Evolutionary conservation across 92 coral and sea anemone species (phyloP).

Genomic region (Zoanthus sansibaricus): DNA sequence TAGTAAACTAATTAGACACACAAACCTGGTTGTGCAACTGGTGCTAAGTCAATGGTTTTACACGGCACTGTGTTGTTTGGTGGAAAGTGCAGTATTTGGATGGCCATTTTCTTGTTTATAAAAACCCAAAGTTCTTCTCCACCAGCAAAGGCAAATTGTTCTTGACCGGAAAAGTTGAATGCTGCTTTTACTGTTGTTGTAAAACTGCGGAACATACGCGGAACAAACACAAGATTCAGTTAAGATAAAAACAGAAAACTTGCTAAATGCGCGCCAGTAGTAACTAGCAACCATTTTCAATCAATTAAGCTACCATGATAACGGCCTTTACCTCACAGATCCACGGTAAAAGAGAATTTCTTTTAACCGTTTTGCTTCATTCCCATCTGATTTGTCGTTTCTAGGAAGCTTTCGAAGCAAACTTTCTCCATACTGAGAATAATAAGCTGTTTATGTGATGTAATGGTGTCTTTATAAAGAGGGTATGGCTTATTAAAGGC

Average conservation of each 20-base stretch:
- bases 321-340: no score
- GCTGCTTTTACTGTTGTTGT: slow-evolving; percentile 86
- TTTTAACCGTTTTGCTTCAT: no score
- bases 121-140: slow-evolving; percentile 97
- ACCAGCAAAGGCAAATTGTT: slow-evolving; percentile 89
- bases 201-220: slow-evolving; percentile 56
- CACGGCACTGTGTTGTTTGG: slow-evolving; percentile 72
- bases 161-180: slow-evolving; percentile 88
- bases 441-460: no score
- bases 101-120: slow-evolving; percentile 79
- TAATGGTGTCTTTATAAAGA: no score
- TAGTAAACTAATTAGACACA: not conserved
- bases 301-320: no score
- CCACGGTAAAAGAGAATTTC: no score
- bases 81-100: slow-evolving; percentile 86
- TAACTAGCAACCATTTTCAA: no score
- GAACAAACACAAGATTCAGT: not conserved
- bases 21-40: slow-evolving; percentile 72
- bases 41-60: slow-evolving; percentile 69
- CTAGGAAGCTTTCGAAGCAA: no score
- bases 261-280: no score
- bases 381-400: no score
- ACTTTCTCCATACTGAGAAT: no score
- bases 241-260: not conserved
- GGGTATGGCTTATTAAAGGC: no score